phyloP scores from a whole-genome alignment of 2,113 vertebrate species.

The Anguilla japonica region DNA sequence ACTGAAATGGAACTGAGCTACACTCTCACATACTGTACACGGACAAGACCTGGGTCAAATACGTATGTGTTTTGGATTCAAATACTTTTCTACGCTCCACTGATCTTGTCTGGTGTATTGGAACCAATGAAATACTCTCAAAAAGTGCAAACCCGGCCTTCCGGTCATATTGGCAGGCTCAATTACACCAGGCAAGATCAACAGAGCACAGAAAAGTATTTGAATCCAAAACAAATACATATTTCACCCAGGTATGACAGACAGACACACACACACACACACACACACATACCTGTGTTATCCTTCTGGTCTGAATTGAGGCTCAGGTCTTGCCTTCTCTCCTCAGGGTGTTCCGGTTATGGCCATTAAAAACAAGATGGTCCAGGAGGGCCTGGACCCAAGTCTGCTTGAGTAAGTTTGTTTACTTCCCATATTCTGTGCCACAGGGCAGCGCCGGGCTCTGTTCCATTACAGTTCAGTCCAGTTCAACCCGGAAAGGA shows the following conservation, averaged over 20 bases:
- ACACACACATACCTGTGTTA: not conserved
- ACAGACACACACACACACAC: not conserved
- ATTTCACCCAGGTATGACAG: too few species aligned
- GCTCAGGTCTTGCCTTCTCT: not conserved
- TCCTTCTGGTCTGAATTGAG: not conserved
- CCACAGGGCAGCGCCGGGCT: not conserved
- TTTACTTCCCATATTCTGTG: not conserved
- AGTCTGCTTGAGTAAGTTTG: slow-evolving; percentile 90
- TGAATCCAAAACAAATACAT: too few species aligned
- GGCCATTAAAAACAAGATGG: slow-evolving; percentile 97
- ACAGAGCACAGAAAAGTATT: too few species aligned
- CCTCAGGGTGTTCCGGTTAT: slow-evolving; percentile 90
- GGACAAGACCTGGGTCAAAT: too few species aligned
- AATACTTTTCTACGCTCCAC: too few species aligned
- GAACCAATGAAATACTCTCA: too few species aligned
- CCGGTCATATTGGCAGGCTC: too few species aligned
- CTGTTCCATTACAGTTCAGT: not conserved
- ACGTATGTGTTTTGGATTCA: too few species aligned
- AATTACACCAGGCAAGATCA: too few species aligned
- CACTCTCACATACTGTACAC: not conserved
- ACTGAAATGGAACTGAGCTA: not conserved
- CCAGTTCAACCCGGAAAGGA: too few species aligned
- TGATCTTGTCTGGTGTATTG: too few species aligned
- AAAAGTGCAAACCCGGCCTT: too few species aligned
- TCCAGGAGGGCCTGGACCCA: slow-evolving; percentile 88